phyloP scores from a whole-genome alignment of 2,113 vertebrate genomes.

The Sitta europaea region DNA sequence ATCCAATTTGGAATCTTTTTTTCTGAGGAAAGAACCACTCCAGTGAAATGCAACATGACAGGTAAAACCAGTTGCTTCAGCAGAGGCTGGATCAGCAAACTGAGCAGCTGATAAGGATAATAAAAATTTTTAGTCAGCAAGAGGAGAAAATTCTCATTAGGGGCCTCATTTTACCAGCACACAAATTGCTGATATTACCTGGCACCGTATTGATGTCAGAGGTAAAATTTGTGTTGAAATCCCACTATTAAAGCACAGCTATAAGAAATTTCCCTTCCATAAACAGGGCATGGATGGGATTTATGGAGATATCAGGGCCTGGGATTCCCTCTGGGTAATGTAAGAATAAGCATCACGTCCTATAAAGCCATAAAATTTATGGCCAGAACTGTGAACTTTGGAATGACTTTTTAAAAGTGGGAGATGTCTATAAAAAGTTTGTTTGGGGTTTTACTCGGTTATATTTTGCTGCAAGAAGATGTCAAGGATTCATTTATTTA shows the following conservation, averaged over 20 bases:
- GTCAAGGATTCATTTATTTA: not conserved
- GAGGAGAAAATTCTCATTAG: not conserved
- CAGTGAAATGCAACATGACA: not conserved
- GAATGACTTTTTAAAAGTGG: not conserved
- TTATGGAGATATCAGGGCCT: not conserved
- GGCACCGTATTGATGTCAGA: not conserved
- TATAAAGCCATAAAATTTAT: not conserved
- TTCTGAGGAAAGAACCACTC: not conserved
- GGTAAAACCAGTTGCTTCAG: not conserved
- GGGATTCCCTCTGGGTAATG: not conserved
- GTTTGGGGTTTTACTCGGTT: not conserved
- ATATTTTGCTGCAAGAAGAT: not conserved
- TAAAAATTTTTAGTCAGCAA: not conserved
- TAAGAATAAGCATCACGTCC: not conserved
- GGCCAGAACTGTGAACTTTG: not conserved
- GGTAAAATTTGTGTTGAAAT: not conserved
- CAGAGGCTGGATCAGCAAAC: not conserved
- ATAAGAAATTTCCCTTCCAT: not conserved
- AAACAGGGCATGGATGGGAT: not conserved
- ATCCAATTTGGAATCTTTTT: not conserved
- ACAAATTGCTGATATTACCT: not conserved
- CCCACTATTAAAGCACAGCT: fast-evolving
- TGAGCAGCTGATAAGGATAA: not conserved
- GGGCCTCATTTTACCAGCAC: not conserved
- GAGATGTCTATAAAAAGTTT: not conserved